These are phyloP conservation scores for Asteroscopus sphinx DNA, from an alignment of 2,888 invertebrate genomes.

Conservation along the genomic window DNA sequence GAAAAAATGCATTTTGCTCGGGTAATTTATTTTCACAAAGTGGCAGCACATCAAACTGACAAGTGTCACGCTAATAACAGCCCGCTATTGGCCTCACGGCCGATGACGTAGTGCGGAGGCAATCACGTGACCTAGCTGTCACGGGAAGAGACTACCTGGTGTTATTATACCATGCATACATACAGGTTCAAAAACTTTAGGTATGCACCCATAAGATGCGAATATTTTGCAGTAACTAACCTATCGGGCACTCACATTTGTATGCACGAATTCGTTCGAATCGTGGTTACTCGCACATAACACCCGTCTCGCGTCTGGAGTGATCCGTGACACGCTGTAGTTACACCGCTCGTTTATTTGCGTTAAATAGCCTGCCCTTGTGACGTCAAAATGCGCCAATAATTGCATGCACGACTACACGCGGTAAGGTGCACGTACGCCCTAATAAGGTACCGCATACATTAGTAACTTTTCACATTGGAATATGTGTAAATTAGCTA, in stretches of 20 bases:
- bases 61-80: too few species aligned
- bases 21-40: too few species aligned
- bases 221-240: neutral
- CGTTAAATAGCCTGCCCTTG: conserved; percentile 45
- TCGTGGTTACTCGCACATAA: conserved; percentile 31
- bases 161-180: too few species aligned
- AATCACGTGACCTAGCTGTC: too few species aligned
- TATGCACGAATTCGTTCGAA: conserved; percentile 10
- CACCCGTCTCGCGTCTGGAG: conserved; percentile 32
- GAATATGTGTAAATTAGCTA: conserved; percentile 26
- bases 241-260: neutral
- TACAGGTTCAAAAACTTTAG: too few species aligned
- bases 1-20: too few species aligned
- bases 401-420: conserved; percentile 39
- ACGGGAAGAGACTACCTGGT: too few species aligned
- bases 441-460: conserved; percentile 33
- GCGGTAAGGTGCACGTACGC: conserved; percentile 32
- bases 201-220: too few species aligned
- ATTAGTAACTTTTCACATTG: conserved; percentile 28
- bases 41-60: too few species aligned
- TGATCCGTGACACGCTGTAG: conserved; percentile 58
- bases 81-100: too few species aligned
- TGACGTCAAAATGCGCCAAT: conserved; percentile 52
- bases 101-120: too few species aligned
- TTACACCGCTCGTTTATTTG: conserved; percentile 57